Base-by-base conservation (phyloP, 92 coral and sea anemone genomes). In the Bergia sp. region DNA sequence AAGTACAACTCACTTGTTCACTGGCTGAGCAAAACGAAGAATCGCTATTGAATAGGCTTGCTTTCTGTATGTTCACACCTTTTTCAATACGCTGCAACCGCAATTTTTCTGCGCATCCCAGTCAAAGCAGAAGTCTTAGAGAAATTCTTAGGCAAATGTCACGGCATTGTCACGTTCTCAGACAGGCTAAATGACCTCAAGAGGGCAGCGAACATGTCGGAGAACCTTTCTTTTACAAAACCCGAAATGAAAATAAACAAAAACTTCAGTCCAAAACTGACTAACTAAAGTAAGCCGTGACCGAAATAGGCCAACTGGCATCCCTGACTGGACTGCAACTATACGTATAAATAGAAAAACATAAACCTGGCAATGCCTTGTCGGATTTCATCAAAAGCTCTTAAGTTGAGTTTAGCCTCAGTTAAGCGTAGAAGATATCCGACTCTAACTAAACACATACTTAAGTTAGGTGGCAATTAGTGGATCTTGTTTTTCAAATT, bases 381-480 rank as follows among this genome's bases (percentile, higher is more conserved):
- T 57, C 21, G 66, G 65, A 9, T 23, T 37, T 40, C 41, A 38
- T 38, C 0, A 9, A 15, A 72, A 72, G 42, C 20, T 72, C 76
- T 72, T 80, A 37, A 55, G 23, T 11, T 58, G 21, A 78, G 15
- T 47, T 78, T 78, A 47, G 58, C 66, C 82, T 78, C 64, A 7
- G 82, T 78, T 78, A 16, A 44, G 65, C 58, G 6, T 53, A 13
- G n/a, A 82, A 64, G 86, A 67, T 41, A 71, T 36, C 53, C 87
- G 43, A 71, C 47, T 37, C 41, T 53, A 37, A 37, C 58, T 13
- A 37, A 15, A 57, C n/a, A 79, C 82, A 77, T 44, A 43, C 81
- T 77, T 77, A 53, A 80, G 36, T 84, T 84, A 9, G 29, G 41
- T 23, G 67, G 87, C 87, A 44, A 84, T 84, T 69, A 84, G 79